Base-by-base conservation (phyloP, 1,140 invertebrate species). In the Anastatus disparis region DNA sequence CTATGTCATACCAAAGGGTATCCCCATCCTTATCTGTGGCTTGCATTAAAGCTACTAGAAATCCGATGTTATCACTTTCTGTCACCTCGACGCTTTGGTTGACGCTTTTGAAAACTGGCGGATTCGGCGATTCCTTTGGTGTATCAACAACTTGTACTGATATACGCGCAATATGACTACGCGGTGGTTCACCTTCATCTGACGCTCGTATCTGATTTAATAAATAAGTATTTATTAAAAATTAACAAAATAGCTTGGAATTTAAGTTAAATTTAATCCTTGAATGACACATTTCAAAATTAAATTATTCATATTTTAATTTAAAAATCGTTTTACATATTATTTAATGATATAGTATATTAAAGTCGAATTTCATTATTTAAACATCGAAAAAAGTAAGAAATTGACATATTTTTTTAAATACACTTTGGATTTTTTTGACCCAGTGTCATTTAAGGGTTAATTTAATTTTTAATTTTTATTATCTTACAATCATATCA, bases 1-100 rank as follows among this genome's bases (percentile, higher is more conserved):
- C 89, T 71, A 98, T 97, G 76, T 94, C 92, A 81, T 94, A 97
- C 93, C 94, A 97, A 44, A 98, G 83, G 50, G 89, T 88, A 79
- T 97, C 94, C 29, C 90, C 90, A 78, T 98, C 95, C 53, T 90
- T 88, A 85, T 97, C 96, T 8, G 88, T 86, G 0, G 95, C 95
- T 76, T 94, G 90, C 61, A 97, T 88, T 22, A 95, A 86, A 12
- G 92, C 88, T 0, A 97, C 92, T 58, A 96, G 85, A 81, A 94
- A 94, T 9, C 94, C 94, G 8, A 94, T 90, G 73, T 89, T 87
- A 83, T 97, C 95, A 74, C 91, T 92, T 86, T 97, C 96, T 15
- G 93, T 93, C 12, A 95, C 89, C 79, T 92, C 89, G 35, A 93
- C 91, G 38, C 88, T 85, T 76, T 91, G 89, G 76, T 90, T 88